Conservation (phyloP, 2,888 invertebrate genomes). For the Apoda limacodes region DNA sequence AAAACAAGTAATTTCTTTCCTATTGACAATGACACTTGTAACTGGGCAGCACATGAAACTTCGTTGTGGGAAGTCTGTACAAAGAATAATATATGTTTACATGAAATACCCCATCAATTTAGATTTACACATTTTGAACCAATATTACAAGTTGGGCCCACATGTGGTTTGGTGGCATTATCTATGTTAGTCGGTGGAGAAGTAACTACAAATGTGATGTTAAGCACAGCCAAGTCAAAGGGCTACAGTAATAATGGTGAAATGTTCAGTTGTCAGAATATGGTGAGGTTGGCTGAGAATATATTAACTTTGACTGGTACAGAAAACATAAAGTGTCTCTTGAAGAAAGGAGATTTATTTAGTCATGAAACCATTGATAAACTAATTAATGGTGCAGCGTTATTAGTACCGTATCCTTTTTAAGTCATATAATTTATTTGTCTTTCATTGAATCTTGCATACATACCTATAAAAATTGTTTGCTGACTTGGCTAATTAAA, state of each 20-base stretch:
- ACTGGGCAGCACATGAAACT: slow-evolving; percentile 69
- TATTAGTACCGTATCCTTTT: slow-evolving; percentile 76
- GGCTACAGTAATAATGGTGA: slow-evolving; percentile 88
- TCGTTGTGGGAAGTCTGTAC: slow-evolving; percentile 71
- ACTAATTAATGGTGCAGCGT: slow-evolving; percentile 66
- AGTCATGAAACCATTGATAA: slow-evolving; percentile 59
- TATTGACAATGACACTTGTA: slow-evolving; percentile 40
- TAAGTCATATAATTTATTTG: slow-evolving; percentile 18
- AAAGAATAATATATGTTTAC: slow-evolving; percentile 61
- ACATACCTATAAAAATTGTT: not conserved
- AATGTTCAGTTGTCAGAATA: slow-evolving; percentile 83
- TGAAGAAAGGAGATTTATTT: slow-evolving; percentile 51
- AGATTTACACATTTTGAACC: slow-evolving; percentile 49
- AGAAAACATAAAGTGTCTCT: slow-evolving; percentile 38
- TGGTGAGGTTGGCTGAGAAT: slow-evolving; percentile 72
- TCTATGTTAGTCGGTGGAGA: slow-evolving; percentile 79
- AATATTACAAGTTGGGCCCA: slow-evolving; percentile 72
- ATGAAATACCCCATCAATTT: slow-evolving; percentile 57
- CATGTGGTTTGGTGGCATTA: slow-evolving; percentile 90
- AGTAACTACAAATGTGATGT: slow-evolving; percentile 66
- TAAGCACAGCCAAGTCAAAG: slow-evolving; percentile 71
- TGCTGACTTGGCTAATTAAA: not conserved
- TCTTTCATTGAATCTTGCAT: not conserved
- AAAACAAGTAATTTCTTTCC: slow-evolving; percentile 16
- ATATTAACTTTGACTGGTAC: slow-evolving; percentile 60